Evolutionary conservation across 2,113 vertebrate species (phyloP).

Genomic region (Myotis lucifugus): DNA sequence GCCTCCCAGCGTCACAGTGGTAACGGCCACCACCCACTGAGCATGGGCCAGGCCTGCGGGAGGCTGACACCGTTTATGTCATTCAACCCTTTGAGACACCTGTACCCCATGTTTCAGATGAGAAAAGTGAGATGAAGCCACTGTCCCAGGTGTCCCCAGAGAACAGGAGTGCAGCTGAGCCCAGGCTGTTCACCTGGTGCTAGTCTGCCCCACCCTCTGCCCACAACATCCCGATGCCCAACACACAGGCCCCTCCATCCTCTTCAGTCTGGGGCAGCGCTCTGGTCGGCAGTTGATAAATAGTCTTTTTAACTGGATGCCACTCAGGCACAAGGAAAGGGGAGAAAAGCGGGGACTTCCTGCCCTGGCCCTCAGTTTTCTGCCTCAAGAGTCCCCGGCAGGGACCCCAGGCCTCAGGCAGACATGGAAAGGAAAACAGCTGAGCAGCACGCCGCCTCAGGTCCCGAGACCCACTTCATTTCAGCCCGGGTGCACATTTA

Average conservation of each 20-base stretch:
- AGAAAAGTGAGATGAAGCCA: background rate
- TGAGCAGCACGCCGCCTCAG: background rate
- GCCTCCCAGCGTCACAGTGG: background rate
- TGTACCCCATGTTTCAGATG: background rate
- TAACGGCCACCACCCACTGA: background rate
- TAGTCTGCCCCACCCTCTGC: rapidly evolving
- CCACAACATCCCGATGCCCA: background rate
- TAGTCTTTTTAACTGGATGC: background rate
- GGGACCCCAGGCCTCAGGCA: background rate
- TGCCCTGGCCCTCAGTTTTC: background rate
- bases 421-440: background rate
- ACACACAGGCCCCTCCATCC: background rate
- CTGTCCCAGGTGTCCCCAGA: background rate
- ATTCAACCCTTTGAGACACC: background rate
- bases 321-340: background rate
- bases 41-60: rapidly evolving
- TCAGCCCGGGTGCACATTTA: background rate
- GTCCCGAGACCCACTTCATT: background rate
- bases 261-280: background rate
- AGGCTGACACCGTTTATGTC: background rate
- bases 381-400: background rate
- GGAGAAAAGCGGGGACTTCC: background rate
- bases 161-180: background rate
- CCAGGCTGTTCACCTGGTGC: background rate
- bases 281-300: too few species aligned